phyloP scores from a whole-genome alignment of 2,113 vertebrate species.

The Dasypus novemcinctus region DNA sequence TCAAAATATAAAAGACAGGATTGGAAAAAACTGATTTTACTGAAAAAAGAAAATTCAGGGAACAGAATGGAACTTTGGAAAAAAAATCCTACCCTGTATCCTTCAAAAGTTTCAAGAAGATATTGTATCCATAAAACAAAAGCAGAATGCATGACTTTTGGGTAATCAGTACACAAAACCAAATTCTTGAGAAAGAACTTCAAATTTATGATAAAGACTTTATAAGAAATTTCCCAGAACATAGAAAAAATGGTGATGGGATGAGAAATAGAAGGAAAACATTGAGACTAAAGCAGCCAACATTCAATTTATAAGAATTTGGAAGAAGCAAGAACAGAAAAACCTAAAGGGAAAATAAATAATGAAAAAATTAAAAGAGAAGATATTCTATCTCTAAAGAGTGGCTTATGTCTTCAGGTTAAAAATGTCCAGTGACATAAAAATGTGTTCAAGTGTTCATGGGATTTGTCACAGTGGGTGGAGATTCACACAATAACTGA shows the following conservation, averaged over 20 bases:
- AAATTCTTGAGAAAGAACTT: background rate
- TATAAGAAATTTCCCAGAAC: background rate
- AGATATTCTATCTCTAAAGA: background rate
- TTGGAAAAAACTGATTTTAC: background rate
- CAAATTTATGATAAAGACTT: background rate
- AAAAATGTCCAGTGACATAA: background rate
- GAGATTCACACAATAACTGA: too few species aligned
- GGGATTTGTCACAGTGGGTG: too few species aligned
- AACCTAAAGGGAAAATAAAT: background rate
- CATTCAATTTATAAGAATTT: background rate
- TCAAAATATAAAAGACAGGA: background rate
- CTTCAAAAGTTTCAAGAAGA: background rate
- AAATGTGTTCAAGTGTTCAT: too few species aligned
- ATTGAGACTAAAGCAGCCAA: background rate
- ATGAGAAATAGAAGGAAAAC: background rate
- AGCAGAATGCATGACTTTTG: background rate
- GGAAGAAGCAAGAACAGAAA: background rate
- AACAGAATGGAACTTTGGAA: background rate
- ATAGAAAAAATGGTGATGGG: background rate
- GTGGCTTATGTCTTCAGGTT: background rate
- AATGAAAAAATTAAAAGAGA: background rate
- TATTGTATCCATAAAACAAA: background rate
- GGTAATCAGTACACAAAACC: background rate
- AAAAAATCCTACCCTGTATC: background rate
- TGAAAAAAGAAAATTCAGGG: background rate